A percentile compares a stretch with the other conserved stretches of the same genome.
Conservation (phyloP, 2,113 vertebrate genomes). For the Eudyptes chrysolophus region DNA sequence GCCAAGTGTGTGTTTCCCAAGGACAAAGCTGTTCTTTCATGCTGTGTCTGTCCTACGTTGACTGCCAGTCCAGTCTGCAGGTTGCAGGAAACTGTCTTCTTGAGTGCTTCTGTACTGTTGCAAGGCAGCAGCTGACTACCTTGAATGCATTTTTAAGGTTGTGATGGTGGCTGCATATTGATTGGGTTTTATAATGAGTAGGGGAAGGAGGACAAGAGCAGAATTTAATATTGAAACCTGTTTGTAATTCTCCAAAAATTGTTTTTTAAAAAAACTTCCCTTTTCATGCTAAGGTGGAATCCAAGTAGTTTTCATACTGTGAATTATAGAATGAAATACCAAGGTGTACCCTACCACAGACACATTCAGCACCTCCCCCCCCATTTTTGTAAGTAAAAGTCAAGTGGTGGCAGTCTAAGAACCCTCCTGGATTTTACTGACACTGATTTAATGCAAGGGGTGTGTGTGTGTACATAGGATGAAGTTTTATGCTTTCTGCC, state of each 20-base stretch:
- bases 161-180: background rate
- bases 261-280: background rate
- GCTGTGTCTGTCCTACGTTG: background rate
- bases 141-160: background rate
- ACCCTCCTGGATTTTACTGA: background rate
- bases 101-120: background rate
- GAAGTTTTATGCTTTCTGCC: conserved; percentile 28
- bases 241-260: conserved; percentile 6
- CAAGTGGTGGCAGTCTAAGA: background rate
- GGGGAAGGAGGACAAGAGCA: background rate
- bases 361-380: background rate
- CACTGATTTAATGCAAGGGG: background rate
- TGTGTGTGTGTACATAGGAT: background rate
- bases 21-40: conserved; percentile 10
- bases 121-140: background rate
- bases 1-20: background rate
- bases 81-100: background rate
- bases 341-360: conserved; percentile 11
- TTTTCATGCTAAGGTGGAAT: conserved; percentile 7
- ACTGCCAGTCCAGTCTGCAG: background rate
- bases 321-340: background rate
- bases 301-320: conserved; percentile 36
- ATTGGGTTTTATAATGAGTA: background rate
- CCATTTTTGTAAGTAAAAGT: background rate
- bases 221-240: background rate